A percentile compares a stretch with the other conserved stretches of the same genome.
Evolutionary conservation across 1,140 invertebrate genomes (phyloP).

Genomic region (Lepidostoma basale): DNA sequence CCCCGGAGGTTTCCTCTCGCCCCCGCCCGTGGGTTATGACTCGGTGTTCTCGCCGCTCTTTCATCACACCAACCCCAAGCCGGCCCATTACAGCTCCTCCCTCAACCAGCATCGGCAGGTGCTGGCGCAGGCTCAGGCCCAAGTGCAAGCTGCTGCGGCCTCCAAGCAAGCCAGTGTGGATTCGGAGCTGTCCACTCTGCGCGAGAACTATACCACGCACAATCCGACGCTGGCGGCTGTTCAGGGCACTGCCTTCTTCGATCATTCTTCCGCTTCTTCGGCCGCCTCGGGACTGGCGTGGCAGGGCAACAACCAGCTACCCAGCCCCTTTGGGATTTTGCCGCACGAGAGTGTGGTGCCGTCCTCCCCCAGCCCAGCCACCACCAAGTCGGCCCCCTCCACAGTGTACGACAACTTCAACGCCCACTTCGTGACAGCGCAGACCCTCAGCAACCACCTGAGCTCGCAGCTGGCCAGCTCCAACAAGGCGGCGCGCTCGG

Average conservation of each 20-base stretch:
- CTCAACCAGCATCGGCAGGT: conserved; percentile 66
- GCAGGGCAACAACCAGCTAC: conserved; percentile 70
- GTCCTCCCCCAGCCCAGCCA: conserved; percentile 67
- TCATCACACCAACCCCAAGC: conserved; percentile 71
- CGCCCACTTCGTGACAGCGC: conserved; percentile 68
- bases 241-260: conserved; percentile 67
- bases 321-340: conserved; percentile 76
- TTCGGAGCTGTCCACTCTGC: conserved; percentile 63
- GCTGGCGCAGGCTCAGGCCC: conserved; percentile 60
- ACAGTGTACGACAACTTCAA: conserved; percentile 71
- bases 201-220: conserved; percentile 63
- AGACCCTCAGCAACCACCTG: conserved; percentile 67
- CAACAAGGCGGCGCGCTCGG: conserved; percentile 56
- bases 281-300: conserved; percentile 63
- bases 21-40: conserved; percentile 72
- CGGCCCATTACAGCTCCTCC: conserved; percentile 65
- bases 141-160: conserved; percentile 58
- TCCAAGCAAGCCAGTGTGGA: conserved; percentile 64
- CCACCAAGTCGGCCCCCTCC: conserved; percentile 58
- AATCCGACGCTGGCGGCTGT: conserved; percentile 60
- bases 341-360: conserved; percentile 78
- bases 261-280: conserved; percentile 63
- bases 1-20: conserved; percentile 71
- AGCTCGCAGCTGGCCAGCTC: conserved; percentile 64
- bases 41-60: conserved; percentile 74